phyloP scores from a whole-genome alignment of 2,797 vertebrate genomes.

The Lutjanus campechanus region DNA sequence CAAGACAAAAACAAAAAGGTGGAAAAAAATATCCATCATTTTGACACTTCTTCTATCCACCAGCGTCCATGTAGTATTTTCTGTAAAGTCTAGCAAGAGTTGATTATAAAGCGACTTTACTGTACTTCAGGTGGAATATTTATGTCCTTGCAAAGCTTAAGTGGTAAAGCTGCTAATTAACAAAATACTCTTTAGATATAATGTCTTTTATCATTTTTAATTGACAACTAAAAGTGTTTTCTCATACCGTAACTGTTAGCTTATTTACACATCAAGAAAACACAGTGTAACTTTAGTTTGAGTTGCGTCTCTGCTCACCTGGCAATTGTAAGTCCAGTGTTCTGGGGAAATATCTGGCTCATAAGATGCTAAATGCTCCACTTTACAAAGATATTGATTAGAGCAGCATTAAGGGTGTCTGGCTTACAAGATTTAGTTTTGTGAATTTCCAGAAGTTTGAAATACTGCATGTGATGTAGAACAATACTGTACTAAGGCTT shows the following conservation, averaged over 20 bases:
- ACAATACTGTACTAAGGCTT: no score
- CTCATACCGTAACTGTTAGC: neutral
- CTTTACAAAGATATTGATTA: neutral
- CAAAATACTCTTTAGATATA: neutral
- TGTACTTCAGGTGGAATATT: neutral
- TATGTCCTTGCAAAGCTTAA: neutral
- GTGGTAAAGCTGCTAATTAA: neutral
- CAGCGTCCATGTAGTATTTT: neutral
- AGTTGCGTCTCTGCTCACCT: neutral
- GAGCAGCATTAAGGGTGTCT: no score
- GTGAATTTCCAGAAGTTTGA: neutral
- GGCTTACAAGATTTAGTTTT: neutral
- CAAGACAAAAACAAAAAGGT: conserved; percentile 35
- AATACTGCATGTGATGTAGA: neutral
- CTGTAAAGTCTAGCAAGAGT: conserved; percentile 6
- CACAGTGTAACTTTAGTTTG: neutral
- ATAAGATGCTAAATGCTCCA: neutral
- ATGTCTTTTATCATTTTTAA: neutral
- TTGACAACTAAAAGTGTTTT: no score
- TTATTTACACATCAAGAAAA: neutral
- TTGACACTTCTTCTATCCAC: conserved; percentile 50
- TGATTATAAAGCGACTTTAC: conserved; percentile 10
- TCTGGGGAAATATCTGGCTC: neutral
- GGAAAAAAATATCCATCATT: conserved; percentile 54
- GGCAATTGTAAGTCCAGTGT: neutral